These are phyloP conservation scores for Stigmatopora argus DNA, from an alignment of 2,113 vertebrate species.

Conservation along the genomic window DNA sequence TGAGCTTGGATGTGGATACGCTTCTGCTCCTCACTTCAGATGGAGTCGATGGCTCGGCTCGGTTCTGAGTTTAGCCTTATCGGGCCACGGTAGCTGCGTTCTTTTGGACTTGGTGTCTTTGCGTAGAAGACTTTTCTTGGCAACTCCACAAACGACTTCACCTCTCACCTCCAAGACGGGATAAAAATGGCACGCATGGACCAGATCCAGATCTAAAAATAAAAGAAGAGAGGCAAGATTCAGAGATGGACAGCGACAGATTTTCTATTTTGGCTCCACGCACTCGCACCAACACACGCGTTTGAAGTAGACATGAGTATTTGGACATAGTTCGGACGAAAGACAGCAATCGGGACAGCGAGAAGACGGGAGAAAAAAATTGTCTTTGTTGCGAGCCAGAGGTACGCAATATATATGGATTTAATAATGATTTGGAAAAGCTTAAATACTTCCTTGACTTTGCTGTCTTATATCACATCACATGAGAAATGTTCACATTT, in stretches of 20 bases:
- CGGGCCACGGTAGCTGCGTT: neutral
- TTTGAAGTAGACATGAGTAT: no score
- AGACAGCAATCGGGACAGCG: no score
- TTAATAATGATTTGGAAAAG: no score
- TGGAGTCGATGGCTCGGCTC: neutral
- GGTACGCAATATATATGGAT: no score
- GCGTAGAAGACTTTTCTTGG: constrained; percentile 8
- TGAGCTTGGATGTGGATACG: neutral
- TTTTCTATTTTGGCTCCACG: neutral
- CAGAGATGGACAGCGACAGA: constrained; percentile 19
- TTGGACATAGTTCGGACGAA: no score
- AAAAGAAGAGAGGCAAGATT: constrained; percentile 26
- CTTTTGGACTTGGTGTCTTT: constrained; percentile 5
- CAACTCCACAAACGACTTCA: constrained; percentile 18
- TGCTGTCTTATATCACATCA: no score
- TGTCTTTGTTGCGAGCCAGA: no score
- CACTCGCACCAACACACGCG: neutral
- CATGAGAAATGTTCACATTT: no score
- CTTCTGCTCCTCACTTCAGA: neutral
- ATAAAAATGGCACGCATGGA: constrained; percentile 24
- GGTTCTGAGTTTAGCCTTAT: constrained; percentile 1
- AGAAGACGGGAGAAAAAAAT: no score
- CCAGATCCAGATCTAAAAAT: constrained; percentile 35
- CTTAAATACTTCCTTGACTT: no score
- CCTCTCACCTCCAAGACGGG: constrained; percentile 40